Evolutionary conservation across 2,797 vertebrate species (phyloP).

Genomic region (Catostomus latipinnis): DNA sequence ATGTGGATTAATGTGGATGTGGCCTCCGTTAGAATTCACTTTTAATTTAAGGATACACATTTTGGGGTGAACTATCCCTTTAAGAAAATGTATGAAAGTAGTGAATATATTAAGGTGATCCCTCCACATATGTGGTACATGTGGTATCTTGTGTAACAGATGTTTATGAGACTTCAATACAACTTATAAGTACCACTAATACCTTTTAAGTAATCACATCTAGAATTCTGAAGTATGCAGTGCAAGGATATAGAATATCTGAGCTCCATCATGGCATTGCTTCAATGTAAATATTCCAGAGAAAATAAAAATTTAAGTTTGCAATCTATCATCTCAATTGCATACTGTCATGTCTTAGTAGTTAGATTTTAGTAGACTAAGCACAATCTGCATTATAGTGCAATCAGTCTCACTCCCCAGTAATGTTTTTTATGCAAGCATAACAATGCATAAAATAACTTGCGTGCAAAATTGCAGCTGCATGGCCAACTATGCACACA

Average conservation of each 20-base stretch:
- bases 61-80: too few relatives aligned
- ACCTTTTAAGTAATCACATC: constrained; percentile 31
- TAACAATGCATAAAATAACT: constrained; percentile 29
- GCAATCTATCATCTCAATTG: background rate
- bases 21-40: too few relatives aligned
- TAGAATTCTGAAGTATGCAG: constrained; percentile 23
- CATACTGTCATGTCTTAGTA: background rate
- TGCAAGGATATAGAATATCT: constrained; percentile 1
- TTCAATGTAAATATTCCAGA: background rate
- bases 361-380: constrained; percentile 1
- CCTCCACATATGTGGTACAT: background rate
- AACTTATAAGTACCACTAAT: constrained; percentile 41
- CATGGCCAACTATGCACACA: constrained; percentile 41
- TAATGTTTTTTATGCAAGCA: constrained; percentile 24
- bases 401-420: constrained; percentile 2
- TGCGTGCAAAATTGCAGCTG: constrained; percentile 53
- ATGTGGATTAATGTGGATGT: too few relatives aligned
- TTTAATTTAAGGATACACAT: too few relatives aligned
- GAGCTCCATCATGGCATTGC: background rate
- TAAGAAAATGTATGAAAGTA: too few relatives aligned
- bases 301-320: background rate
- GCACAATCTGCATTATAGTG: background rate
- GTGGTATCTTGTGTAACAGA: constrained; percentile 36
- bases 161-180: constrained; percentile 31
- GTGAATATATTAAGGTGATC: too few relatives aligned